Conservation (phyloP, 2,113 vertebrate genomes). For the Edolisoma coerulescens region DNA sequence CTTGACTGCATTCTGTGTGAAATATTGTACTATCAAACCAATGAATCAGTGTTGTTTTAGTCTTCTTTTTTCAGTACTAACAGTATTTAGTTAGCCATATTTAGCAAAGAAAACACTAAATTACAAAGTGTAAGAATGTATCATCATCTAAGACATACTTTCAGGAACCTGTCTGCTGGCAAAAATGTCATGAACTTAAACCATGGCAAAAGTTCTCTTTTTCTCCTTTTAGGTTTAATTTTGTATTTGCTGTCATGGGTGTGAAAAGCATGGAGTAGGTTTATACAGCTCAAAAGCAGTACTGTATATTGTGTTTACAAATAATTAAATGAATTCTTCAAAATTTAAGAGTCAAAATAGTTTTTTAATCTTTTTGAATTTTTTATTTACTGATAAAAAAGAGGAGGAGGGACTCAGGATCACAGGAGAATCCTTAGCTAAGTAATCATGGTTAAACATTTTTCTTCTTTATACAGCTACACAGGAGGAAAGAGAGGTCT, state of each 20-base stretch:
- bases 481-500: background rate
- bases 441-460: background rate
- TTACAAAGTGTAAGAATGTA: constrained; percentile 30
- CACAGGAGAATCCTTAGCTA: background rate
- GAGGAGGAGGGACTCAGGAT: background rate
- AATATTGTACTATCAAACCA: background rate
- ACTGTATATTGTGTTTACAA: background rate
- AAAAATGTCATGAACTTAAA: background rate
- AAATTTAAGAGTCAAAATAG: background rate
- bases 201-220: background rate
- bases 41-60: constrained; percentile 17
- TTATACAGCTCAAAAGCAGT: background rate
- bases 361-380: background rate
- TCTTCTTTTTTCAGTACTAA: constrained; percentile 44
- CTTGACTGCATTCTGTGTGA: background rate
- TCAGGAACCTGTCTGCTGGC: constrained; percentile 26
- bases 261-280: background rate
- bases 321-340: background rate
- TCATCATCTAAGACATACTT: background rate
- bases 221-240: background rate
- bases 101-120: constrained; percentile 55
- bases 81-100: constrained; percentile 42
- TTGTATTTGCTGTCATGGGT: background rate
- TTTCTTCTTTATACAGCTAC: background rate
- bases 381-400: background rate